Evolutionary conservation across 1,140 invertebrate species (phyloP).

Genomic region (Anastrepha obliqua): DNA sequence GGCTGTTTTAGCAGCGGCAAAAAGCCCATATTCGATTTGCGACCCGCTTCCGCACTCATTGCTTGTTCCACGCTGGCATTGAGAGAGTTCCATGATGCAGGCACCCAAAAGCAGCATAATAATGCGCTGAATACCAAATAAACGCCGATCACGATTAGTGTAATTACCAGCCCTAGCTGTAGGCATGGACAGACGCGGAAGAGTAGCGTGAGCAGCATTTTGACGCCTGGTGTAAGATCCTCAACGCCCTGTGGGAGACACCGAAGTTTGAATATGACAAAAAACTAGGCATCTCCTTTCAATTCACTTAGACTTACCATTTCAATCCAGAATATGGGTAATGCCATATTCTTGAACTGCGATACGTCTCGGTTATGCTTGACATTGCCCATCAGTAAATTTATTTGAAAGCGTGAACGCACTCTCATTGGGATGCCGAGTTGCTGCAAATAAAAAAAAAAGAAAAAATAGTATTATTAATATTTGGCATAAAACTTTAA

Average conservation of each 20-base stretch:
- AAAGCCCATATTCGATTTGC: neutral
- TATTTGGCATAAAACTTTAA: too few relatives aligned
- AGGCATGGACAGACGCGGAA: constrained; percentile 69
- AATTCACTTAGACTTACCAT: constrained; percentile 75
- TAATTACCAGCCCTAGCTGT: constrained; percentile 69
- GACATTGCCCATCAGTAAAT: constrained; percentile 79
- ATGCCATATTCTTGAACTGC: constrained; percentile 78
- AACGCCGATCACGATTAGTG: constrained; percentile 71
- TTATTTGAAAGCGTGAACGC: constrained; percentile 80
- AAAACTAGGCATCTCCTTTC: neutral
- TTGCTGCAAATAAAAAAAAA: constrained; percentile 70
- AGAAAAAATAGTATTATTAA: too few relatives aligned
- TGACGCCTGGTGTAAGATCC: constrained; percentile 65
- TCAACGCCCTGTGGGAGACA: constrained; percentile 63
- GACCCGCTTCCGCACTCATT: neutral
- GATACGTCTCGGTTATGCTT: constrained; percentile 76
- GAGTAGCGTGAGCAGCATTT: constrained; percentile 66
- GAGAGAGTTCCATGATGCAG: constrained; percentile 43
- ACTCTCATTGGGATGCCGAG: constrained; percentile 78
- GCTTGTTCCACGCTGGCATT: neutral
- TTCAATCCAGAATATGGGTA: constrained; percentile 82
- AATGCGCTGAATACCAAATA: constrained; percentile 71
- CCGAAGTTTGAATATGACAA: neutral
- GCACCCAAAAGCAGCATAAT: constrained; percentile 67
- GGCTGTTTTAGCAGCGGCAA: constrained; percentile 34